These are phyloP conservation scores for Drosophila varians DNA, from an alignment of 1,140 invertebrate genomes.

Conservation along the genomic window DNA sequence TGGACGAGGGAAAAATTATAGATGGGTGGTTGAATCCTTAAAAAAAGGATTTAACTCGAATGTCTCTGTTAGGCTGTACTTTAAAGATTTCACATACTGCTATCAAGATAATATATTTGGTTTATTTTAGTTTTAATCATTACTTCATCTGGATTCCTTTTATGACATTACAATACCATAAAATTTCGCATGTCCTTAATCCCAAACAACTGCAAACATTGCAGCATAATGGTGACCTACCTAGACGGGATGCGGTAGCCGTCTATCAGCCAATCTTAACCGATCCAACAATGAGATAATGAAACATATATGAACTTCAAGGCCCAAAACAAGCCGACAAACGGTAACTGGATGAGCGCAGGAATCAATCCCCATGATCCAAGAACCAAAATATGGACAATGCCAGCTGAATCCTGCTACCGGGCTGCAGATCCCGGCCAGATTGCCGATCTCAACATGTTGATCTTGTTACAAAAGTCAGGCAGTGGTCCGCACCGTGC, in stretches of 20 bases:
- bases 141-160: no score
- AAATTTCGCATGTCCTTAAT: conserved; percentile 26
- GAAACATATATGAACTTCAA: conserved; percentile 76
- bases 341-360: conserved; percentile 56
- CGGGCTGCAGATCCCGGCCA: conserved; percentile 20
- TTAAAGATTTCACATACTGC: background rate
- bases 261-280: conserved; percentile 62
- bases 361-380: conserved; percentile 51
- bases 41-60: background rate
- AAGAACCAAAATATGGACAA: conserved; percentile 53
- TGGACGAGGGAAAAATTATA: conserved; percentile 8
- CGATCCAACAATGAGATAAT: conserved; percentile 77
- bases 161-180: background rate
- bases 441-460: conserved; percentile 54
- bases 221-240: conserved; percentile 36
- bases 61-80: background rate
- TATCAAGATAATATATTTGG: no score
- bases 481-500: conserved; percentile 46
- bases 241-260: conserved; percentile 39
- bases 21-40: conserved; percentile 1
- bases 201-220: conserved; percentile 47
- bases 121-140: no score
- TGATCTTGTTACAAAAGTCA: conserved; percentile 80
- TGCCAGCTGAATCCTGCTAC: conserved; percentile 53
- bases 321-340: conserved; percentile 62